Percentiles rank a stretch among this genome's conserved stretches.
Conservation (phyloP, 2,113 vertebrate species). For the Passer montanus region DNA sequence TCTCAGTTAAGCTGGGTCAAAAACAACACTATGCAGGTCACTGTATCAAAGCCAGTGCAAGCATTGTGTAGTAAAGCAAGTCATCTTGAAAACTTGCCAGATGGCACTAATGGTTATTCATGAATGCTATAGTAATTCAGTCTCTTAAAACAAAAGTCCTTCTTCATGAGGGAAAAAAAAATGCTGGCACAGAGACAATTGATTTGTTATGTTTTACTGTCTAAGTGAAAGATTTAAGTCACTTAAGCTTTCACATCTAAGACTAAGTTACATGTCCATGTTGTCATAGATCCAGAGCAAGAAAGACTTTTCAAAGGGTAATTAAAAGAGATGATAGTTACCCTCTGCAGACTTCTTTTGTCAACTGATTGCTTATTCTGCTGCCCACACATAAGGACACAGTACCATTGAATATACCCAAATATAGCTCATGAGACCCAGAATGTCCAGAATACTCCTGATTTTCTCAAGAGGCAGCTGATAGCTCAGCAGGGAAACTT, state of each 20-base stretch:
- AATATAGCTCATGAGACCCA: neutral
- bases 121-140: neutral
- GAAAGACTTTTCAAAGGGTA: neutral
- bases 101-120: slow-evolving; percentile 10
- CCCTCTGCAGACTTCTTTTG: neutral
- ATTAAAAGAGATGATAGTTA: neutral
- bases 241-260: neutral
- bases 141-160: neutral
- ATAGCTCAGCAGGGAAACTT: neutral
- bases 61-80: slow-evolving; percentile 6
- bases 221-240: neutral
- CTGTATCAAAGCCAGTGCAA: slow-evolving; percentile 15
- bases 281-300: neutral
- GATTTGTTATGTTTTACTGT: neutral
- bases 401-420: neutral
- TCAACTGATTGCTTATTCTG: neutral
- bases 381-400: neutral
- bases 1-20: slow-evolving; percentile 9
- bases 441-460: neutral
- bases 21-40: neutral
- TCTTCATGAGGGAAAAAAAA: neutral
- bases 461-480: neutral
- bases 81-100: slow-evolving; percentile 31
- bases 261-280: neutral
- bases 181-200: neutral